Conservation (phyloP, 2,888 invertebrate genomes). For the Caradrina kadenii region DNA sequence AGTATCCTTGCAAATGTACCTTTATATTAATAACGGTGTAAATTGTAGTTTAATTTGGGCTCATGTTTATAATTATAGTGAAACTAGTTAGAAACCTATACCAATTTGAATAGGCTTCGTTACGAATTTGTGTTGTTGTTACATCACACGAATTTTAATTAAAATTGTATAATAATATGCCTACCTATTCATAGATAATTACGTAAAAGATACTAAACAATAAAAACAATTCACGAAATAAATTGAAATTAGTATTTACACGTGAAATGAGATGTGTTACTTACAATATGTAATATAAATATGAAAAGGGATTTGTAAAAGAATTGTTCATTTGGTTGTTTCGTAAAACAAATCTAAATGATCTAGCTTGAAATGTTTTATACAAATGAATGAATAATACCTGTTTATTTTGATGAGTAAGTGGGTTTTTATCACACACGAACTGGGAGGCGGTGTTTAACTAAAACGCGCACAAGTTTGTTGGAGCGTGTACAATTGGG, state of each 20-base stretch:
- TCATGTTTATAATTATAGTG: conserved; percentile 40
- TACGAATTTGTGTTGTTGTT: conserved; percentile 20
- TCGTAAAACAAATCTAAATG: conserved; percentile 37
- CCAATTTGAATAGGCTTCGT: conserved; percentile 36
- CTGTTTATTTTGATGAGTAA: conserved; percentile 37
- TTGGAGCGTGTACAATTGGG: conserved; percentile 72
- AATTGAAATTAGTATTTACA: conserved; percentile 19
- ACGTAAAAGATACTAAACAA: conserved; percentile 3
- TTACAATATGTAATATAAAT: conserved; percentile 32
- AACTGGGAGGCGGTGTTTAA: conserved; percentile 58
- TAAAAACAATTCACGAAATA: conserved; percentile 13
- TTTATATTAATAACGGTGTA: conserved; percentile 24
- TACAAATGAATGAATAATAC: conserved; percentile 33
- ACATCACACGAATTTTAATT: conserved; percentile 32
- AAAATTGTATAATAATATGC: conserved; percentile 5
- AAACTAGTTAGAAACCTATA: conserved; percentile 30
- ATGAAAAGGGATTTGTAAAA: conserved; percentile 31
- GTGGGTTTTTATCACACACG: conserved; percentile 48
- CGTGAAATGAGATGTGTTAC: conserved; percentile 25
- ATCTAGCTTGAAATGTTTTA: conserved; percentile 29
- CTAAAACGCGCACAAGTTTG: conserved; percentile 72
- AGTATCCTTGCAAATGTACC: conserved; percentile 18
- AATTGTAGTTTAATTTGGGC: conserved; percentile 31
- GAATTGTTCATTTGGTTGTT: conserved; percentile 30
- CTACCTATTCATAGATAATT: conserved; percentile 15